Evolutionary conservation across 2,888 invertebrate genomes (phyloP).

Genomic region (Itoplectis maculator): DNA sequence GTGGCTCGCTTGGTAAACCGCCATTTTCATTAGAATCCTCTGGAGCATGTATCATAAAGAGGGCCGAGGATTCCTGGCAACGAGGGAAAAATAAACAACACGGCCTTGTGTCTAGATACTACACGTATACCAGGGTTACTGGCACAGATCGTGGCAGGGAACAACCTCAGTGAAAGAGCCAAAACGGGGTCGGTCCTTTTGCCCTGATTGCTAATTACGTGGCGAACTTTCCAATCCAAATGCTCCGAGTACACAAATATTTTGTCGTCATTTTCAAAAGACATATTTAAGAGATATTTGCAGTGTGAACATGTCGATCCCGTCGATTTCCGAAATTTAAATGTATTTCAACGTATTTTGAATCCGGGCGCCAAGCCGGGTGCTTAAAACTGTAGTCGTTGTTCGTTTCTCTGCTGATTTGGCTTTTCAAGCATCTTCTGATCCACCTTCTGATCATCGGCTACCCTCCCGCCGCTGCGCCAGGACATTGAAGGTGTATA

Average conservation of each 20-base stretch:
- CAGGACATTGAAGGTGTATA: no score
- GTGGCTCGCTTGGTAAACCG: constrained; percentile 64
- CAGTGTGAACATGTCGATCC: not conserved
- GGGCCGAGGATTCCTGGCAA: constrained; percentile 60
- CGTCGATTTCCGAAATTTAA: not conserved
- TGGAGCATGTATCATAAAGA: constrained; percentile 64
- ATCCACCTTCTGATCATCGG: no score
- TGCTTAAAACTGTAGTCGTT: no score
- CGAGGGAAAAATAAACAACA: constrained; percentile 59
- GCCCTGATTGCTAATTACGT: constrained; percentile 52
- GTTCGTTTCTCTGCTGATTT: no score
- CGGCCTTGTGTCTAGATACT: not conserved
- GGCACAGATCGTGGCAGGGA: constrained; percentile 26
- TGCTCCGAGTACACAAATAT: constrained; percentile 7
- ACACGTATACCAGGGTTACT: constrained; percentile 31
- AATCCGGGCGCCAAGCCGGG: no score
- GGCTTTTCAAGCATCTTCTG: no score
- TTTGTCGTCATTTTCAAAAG: not conserved
- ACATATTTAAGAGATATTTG: not conserved
- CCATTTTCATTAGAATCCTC: constrained; percentile 67
- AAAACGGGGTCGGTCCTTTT: constrained; percentile 51
- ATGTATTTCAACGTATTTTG: not conserved
- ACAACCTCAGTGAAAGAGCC: constrained; percentile 19
- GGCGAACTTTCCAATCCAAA: constrained; percentile 14
- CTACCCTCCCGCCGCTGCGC: no score